These are phyloP conservation scores for Torymus tubicola DNA, from an alignment of 2,888 invertebrate species.

Conservation along the genomic window DNA sequence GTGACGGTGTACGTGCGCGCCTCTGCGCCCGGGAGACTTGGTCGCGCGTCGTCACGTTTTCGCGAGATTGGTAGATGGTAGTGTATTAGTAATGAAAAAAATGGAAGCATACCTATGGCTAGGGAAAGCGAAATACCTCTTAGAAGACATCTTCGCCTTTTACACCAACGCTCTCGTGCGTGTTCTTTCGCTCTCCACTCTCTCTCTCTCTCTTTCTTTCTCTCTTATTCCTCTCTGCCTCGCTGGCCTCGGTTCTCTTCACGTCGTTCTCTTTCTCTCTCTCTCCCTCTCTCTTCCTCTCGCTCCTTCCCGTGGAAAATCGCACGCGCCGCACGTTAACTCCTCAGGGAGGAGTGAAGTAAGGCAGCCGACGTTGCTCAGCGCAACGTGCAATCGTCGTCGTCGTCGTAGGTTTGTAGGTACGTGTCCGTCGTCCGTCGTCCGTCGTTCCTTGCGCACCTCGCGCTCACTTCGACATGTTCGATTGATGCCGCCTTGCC, in stretches of 20 bases:
- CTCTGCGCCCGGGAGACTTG: not conserved
- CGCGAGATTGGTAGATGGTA: not conserved
- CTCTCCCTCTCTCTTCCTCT: too few species aligned
- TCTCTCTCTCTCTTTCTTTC: slow-evolving; percentile 50
- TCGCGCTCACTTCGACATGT: slow-evolving; percentile 45
- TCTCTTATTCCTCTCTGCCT: too few species aligned
- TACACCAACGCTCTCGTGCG: slow-evolving; percentile 62
- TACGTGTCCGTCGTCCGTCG: too few species aligned
- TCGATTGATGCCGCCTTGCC: slow-evolving; percentile 15
- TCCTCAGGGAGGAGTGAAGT: too few species aligned
- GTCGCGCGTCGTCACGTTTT: too few species aligned
- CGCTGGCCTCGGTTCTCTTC: slow-evolving; percentile 62
- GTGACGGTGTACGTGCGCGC: too few species aligned
- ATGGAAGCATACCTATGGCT: slow-evolving; percentile 1
- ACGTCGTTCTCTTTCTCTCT: slow-evolving; percentile 54
- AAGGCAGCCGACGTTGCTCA: slow-evolving; percentile 48
- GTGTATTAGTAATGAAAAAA: slow-evolving; percentile 14
- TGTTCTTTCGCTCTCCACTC: slow-evolving; percentile 61
- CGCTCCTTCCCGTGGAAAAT: too few species aligned
- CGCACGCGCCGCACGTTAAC: too few species aligned
- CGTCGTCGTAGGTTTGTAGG: too few species aligned
- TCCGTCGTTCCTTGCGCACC: slow-evolving; percentile 2
- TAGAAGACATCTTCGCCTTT: slow-evolving; percentile 75
- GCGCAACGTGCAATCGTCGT: too few species aligned
- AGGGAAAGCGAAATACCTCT: slow-evolving; percentile 72